Base-by-base conservation (phyloP, 2,113 vertebrate genomes). In the Butorides virescens region DNA sequence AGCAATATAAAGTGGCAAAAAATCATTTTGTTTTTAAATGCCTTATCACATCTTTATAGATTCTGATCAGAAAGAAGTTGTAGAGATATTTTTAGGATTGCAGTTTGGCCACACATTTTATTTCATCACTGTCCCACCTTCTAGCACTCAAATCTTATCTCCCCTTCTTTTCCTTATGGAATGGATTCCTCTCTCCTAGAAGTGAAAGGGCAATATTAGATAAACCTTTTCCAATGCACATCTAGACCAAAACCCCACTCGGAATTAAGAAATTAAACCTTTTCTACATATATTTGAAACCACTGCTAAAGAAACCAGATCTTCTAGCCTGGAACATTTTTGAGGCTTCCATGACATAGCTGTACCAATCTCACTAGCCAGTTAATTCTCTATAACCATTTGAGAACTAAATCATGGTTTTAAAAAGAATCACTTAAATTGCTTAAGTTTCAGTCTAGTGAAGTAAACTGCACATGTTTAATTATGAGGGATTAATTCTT, bases 401-500 rank as follows among this genome's bases (percentile, higher is more conserved):
- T 56, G 59, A 93, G 96, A 96, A 88, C 52, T 84, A 82, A 61
- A 70, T 78, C 55, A 87, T 27, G 5, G 12, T 86, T 95, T 82
- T 87, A 11, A 95, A 92, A 94, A 63, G 19, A 92, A 86, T 80
- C 71, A 76, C 19, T 84, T 95, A 14, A 22, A n/a, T 73, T 90
- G 71, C 56, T 92, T 46, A 73, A 76, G 42, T 71, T 86, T 76
- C 32, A 74, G 61, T 55, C 70, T 86, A 82, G 52, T 80, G 39
- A 94, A 93, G 79, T 63, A 96, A 95, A 95, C 52, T 79, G 72
- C 49, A 81, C 50, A 86, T 86, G 52, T 87, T 88, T 73, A 97
- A 87, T 95, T 94, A 89, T 47, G 68, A 86, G 23, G 36, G 49
- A 94, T 91, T 87, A 50, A 76, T 95, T 96, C 63, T 88, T 86